Evolutionary conservation across 2,888 invertebrate genomes (phyloP), one percentile per base, ranked within the genome.

Genomic region (Limnephilus marmoratus): DNA sequence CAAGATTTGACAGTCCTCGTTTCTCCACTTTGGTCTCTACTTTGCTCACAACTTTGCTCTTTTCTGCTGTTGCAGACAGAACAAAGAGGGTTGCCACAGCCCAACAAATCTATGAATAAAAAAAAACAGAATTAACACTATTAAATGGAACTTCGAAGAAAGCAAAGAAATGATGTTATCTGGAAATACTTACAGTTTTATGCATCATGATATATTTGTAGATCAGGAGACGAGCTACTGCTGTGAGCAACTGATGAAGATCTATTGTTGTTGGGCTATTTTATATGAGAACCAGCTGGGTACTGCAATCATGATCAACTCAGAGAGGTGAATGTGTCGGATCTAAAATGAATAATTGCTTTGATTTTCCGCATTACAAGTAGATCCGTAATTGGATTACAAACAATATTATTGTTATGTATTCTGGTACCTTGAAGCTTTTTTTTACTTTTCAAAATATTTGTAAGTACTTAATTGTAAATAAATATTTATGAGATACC

Each of bases 1-100:
- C 93, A 86, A 93, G 90, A 45, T 90, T 49, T 24, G 85, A 85
- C n/a, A 93, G 41, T 89, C 93, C 93, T 49, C 93, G 91, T 90
- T 93, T 93, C 82, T 93, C 93, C 53, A 93, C 68, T 68, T 68
- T 68, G 68, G 2, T 68, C 7, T 68, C 93, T 81, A 93, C 68
- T 68, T 68, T 68, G 68, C 68, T 68, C 24, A 7, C 68, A 7
- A 68, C 92, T 81, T 93, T 92, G 91, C 91, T 93, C 45, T 90
- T 68, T 68, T 90, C 85, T 13, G 85, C 90, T n/a, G 85, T 53
- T n/a, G 81, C 90, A 53, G 91, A 81, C 87, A 91, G 49, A 45
- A 41, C 87, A 37, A 86, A 81, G 81, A 91, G 86, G 29, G 86
- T 87, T 41, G n/a, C 45, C 31, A 91, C 45, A 82, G 87, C 81